phyloP scores from a whole-genome alignment of 2,888 invertebrate genomes.

The Melinopterus prodromus region DNA sequence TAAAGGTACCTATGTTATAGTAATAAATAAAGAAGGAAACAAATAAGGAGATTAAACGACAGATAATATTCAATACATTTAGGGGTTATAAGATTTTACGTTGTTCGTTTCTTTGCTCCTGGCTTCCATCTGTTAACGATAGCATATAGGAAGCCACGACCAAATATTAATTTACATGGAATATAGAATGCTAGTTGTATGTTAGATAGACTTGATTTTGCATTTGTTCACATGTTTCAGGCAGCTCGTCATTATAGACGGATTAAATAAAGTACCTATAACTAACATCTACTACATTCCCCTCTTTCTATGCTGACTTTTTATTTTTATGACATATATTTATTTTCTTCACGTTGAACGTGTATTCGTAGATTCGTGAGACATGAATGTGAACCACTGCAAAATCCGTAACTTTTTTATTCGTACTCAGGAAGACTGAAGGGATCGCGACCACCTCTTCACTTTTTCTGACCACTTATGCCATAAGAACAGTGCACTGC shows the following conservation, averaged over 20 bases:
- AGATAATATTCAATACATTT: conserved; percentile 22
- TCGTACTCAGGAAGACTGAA: conserved; percentile 29
- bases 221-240: conserved; percentile 33
- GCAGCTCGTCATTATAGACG: conserved; percentile 27
- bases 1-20: conserved; percentile 57
- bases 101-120: conserved; percentile 21
- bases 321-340: conserved; percentile 24
- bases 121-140: not conserved
- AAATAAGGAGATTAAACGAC: conserved; percentile 26
- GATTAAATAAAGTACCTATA: not conserved
- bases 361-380: conserved; percentile 21
- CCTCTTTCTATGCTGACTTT: conserved; percentile 20
- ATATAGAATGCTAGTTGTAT: conserved; percentile 31
- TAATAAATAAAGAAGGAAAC: conserved; percentile 45
- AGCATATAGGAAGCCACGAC: conserved; percentile 28
- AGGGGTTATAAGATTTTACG: not conserved
- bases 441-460: conserved; percentile 27
- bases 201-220: conserved; percentile 37
- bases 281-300: conserved; percentile 32
- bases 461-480: conserved; percentile 31
- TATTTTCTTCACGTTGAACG: conserved; percentile 18
- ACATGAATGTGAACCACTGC: conserved; percentile 33
- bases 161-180: conserved; percentile 27
- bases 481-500: conserved; percentile 34
- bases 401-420: conserved; percentile 30